Evolutionary conservation across 2,888 invertebrate species (phyloP), one percentile per base, ranked within the genome.

Genomic region (Drosophila multiciliata): DNA sequence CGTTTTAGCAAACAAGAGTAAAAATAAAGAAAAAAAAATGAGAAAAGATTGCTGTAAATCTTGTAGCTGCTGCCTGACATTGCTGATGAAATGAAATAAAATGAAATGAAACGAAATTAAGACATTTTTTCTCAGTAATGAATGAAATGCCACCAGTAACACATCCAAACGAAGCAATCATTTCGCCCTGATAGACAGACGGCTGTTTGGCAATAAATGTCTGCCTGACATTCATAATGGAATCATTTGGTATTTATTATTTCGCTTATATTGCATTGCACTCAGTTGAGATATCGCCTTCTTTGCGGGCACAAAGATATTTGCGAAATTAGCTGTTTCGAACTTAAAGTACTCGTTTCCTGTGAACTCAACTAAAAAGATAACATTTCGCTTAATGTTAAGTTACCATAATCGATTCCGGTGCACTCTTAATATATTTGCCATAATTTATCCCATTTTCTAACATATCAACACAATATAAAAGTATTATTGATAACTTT

Each of bases 161-260:
- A 50, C n/a, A n/a, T 3, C 23, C 48, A 59, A 33, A 26, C 15
- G 15, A 9, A 40, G 29, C 29, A 57, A 57, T n/a, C 26, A 20
- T 36, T 17, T 48, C 38, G 11, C 35, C 38, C 55, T 40, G 65
- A 54, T 55, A 65, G 52, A 66, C 73, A 49, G 57, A 66, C 61
- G 57, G 40, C 72, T 64, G 66, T 64, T 68, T 69, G 75, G 72
- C 73, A 75, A 75, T 71, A 80, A 81, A 77, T 68, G 80, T 78
- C 82, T 79, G 63, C 38, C 77, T 72, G 75, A 63, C 81, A 87
- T 85, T 84, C 85, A 85, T 85, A 83, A 85, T 85, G 87, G 82
- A 85, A 85, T 85, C 83, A 87, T 87, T 85, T 87, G 85, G 83
- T 87, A 84, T 85, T 85, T 85, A 85, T 87, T 85, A 85, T 87